Evolutionary conservation across 1,140 invertebrate genomes (phyloP), one percentile per base, ranked within the genome.

Genomic region (Drosophila chauvacae): DNA sequence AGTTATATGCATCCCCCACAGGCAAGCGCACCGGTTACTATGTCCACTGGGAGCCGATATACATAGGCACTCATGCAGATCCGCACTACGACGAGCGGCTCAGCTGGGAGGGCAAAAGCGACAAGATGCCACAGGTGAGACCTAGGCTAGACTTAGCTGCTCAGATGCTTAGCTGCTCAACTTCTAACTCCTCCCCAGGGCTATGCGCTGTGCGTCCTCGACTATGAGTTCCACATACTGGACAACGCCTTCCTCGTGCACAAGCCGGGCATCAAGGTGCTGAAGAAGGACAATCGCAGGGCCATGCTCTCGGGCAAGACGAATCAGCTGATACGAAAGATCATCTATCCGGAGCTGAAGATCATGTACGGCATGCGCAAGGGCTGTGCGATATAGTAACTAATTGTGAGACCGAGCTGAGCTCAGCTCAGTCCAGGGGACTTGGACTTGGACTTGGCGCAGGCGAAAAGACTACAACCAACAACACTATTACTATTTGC

Each of bases 61-160:
- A 96, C 77, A 97, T 97, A 69, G 97, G 97, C 26, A 97, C 96
- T 0, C 96, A 97, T 92, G 93, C 95, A 10, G 97, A 98, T 88
- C 97, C 97, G 0, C 94, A 97, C 58, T 98, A 98, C 88, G 97
- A 98, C 77, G 96, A 97, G 90, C 94, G 97, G 91, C 94, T 97
- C 23, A 97, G 96, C 87, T 97, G 97, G 97, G 96, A 97, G 90
- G 97, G 97, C 55, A 97, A 97, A 93, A 97, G 96, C 92, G 97
- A 97, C 92, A 97, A 97, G 94, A 98, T 98, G 97, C 97, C 97
- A 41, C 97, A 98, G 95, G 97, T 97, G 85, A 92, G 62, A 58
- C 0, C 20, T 20, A 20, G 20, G 10, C 4, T 3, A 3, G 30
- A 3, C 2, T 16, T 35, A 9, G n/a, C n/a, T n/a, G n/a, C n/a